Percentiles rank a stretch among this genome's conserved stretches.
Conservation (phyloP, 1,140 invertebrate species). For the Ooceraea biroi region DNA sequence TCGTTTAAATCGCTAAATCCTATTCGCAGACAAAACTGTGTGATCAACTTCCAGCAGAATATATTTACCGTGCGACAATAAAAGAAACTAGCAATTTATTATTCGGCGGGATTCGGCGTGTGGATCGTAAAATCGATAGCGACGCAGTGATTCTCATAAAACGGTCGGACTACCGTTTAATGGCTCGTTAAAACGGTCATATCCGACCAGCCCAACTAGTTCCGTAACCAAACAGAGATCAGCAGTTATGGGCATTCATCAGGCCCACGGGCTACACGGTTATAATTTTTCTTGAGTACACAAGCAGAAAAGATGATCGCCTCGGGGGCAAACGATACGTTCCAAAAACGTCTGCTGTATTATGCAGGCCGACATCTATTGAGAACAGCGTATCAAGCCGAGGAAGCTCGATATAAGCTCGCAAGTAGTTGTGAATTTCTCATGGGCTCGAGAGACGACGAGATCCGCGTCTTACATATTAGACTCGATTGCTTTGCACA, state of each 20-base stretch:
- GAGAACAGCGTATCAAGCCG: conserved; percentile 12
- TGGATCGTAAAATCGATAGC: conserved; percentile 39
- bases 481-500: background rate
- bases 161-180: conserved; percentile 62
- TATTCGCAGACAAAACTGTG: background rate
- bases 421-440: conserved; percentile 37
- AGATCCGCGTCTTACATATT: background rate
- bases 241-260: conserved; percentile 66
- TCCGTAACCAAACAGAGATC: conserved; percentile 60
- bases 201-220: conserved; percentile 44
- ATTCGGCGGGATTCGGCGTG: conserved; percentile 4
- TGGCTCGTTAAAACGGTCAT: conserved; percentile 70
- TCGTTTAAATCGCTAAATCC: background rate
- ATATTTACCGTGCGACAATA: background rate
- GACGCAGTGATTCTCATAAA: conserved; percentile 37
- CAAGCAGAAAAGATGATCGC: conserved; percentile 55
- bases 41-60: background rate
- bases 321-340: conserved; percentile 46
- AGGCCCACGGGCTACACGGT: conserved; percentile 43
- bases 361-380: conserved; percentile 32
- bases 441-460: conserved; percentile 30
- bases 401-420: conserved; percentile 5
- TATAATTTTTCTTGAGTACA: conserved; percentile 64
- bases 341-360: conserved; percentile 34
- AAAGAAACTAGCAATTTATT: conserved; percentile 28